These are phyloP conservation scores for Cyaniris semiargus DNA, from an alignment of 2,888 invertebrate genomes.

Conservation along the genomic window DNA sequence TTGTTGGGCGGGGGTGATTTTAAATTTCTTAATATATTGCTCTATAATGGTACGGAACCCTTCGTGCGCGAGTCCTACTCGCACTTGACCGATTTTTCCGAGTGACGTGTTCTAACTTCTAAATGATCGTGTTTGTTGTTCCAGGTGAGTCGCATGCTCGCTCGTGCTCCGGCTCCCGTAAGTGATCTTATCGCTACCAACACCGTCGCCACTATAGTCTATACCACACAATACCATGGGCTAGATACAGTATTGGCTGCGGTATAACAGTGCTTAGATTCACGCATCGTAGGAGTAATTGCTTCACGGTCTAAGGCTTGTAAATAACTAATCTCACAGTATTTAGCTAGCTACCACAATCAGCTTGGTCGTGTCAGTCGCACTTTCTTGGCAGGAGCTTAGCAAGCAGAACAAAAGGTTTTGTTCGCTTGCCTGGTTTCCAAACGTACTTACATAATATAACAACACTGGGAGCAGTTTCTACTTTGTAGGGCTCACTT, in stretches of 20 bases:
- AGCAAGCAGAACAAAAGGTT: not conserved
- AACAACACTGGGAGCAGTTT: too few relatives aligned
- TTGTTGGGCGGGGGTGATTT: too few relatives aligned
- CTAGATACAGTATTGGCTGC: not conserved
- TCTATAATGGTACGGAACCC: too few relatives aligned
- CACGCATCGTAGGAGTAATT: constrained; percentile 3
- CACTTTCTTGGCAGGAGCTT: not conserved
- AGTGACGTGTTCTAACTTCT: not conserved
- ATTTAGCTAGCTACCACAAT: not conserved
- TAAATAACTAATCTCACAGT: constrained; percentile 1
- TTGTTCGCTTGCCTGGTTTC: not conserved
- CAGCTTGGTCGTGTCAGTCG: not conserved
- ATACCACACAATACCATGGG: not conserved
- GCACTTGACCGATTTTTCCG: too few relatives aligned
- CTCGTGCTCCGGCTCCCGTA: constrained; percentile 57
- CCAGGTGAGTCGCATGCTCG: constrained; percentile 67
- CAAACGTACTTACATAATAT: too few relatives aligned
- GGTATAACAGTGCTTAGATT: not conserved
- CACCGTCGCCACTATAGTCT: not conserved
- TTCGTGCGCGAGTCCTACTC: too few relatives aligned
- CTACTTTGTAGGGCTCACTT: too few relatives aligned
- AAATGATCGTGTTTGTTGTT: constrained; percentile 48
- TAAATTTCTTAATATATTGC: too few relatives aligned
- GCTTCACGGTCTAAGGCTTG: not conserved
- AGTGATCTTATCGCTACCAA: constrained; percentile 45